Evolutionary conservation across 2,888 invertebrate genomes (phyloP).

Genomic region (Drosophila kokeensis): DNA sequence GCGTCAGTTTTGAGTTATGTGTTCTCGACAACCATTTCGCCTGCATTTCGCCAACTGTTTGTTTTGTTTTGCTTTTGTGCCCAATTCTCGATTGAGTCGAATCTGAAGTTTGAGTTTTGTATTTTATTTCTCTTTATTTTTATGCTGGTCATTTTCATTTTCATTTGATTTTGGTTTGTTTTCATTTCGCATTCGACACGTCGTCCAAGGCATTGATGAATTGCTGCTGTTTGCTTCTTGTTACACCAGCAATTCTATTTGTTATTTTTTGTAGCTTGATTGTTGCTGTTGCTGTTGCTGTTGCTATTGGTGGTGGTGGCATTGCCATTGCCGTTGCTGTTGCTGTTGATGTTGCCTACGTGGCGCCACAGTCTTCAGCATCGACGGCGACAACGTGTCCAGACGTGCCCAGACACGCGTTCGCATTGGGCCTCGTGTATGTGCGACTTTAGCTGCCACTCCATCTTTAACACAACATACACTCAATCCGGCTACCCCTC

Average conservation of each 20-base stretch:
- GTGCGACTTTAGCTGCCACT: conserved; percentile 8
- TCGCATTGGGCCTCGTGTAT: conserved; percentile 33
- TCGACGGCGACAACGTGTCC: conserved; percentile 68
- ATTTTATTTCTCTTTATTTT: not conserved
- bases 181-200: conserved; percentile 72
- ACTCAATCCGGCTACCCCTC: not conserved
- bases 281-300: not conserved
- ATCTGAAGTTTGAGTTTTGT: not conserved
- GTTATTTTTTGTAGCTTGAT: not conserved
- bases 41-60: conserved; percentile 8
- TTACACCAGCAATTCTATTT: conserved; percentile 58
- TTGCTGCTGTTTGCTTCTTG: conserved; percentile 54
- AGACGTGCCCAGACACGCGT: conserved; percentile 66
- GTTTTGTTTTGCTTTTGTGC: not conserved
- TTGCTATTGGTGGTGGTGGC: conserved; percentile 12
- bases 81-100: conserved; percentile 5
- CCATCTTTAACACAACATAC: conserved; percentile 1
- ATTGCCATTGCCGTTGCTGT: conserved; percentile 14
- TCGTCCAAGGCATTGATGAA: conserved; percentile 69
- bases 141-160: conserved; percentile 4
- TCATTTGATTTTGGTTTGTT: conserved; percentile 21
- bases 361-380: conserved; percentile 61
- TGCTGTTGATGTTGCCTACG: conserved; percentile 49
- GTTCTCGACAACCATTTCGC: conserved; percentile 14
- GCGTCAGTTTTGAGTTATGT: conserved; percentile 15